Percentiles rank a stretch among this genome's conserved stretches.
These are phyloP conservation scores for Rattus norvegicus DNA, from an alignment of 2,113 vertebrate genomes.

Conservation along the genomic window GRCr8 NC_086020.1:49665501-49666000, in stretches of 20 bases:
- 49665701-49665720: not conserved
- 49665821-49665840: not conserved
- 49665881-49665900: not conserved
- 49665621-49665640: not conserved
- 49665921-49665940: not conserved
- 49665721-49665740: not conserved
- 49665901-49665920: not conserved
- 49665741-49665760: not conserved
- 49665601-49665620: not conserved
- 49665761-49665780: not conserved
- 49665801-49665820: not conserved
- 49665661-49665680: not conserved
- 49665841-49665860: not conserved
- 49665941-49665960: not conserved
- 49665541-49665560: not conserved
- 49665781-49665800: not conserved
- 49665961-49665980: not conserved
- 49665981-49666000: not conserved
- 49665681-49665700: conserved; percentile 7
- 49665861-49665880: not conserved
- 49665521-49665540: not conserved
- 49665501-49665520: not conserved
- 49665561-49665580: not conserved
- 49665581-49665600: not conserved
- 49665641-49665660: not conserved